Conservation (phyloP, 2,113 vertebrate genomes). For the Macquaria ambigua region DNA sequence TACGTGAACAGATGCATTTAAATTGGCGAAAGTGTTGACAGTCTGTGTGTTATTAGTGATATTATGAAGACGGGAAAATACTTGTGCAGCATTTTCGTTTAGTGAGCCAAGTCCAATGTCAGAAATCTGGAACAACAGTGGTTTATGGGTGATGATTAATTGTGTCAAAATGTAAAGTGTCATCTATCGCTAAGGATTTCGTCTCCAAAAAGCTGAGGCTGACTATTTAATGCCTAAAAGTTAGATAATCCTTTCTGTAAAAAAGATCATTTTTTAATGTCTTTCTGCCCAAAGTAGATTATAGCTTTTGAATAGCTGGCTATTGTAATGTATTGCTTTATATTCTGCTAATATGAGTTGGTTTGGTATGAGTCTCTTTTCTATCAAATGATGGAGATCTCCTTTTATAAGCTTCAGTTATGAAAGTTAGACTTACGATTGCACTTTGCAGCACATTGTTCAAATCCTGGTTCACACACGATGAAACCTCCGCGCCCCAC, state of each 20-base stretch:
- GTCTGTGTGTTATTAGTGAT: background rate
- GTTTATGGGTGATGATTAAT: background rate
- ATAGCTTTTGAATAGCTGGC: no score
- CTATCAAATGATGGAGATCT: background rate
- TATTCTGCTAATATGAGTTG: background rate
- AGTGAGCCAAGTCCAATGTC: constrained; percentile 71
- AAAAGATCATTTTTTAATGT: background rate
- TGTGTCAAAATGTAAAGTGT: background rate
- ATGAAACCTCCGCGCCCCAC: background rate
- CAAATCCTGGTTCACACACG: constrained; percentile 62
- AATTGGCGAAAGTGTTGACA: constrained; percentile 58
- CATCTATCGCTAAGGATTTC: background rate
- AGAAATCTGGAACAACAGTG: constrained; percentile 64
- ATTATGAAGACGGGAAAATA: constrained; percentile 47
- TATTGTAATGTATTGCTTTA: background rate
- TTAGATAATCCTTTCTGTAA: background rate
- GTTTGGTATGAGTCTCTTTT: background rate
- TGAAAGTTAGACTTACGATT: constrained; percentile 30
- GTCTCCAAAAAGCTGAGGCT: background rate
- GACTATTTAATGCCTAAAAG: background rate
- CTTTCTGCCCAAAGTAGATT: background rate
- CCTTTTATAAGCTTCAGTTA: no score
- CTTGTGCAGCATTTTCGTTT: accelerated
- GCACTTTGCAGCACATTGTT: background rate
- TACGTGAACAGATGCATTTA: constrained; percentile 57